Evolutionary conservation across 1,140 invertebrate genomes (phyloP).

Genomic region (Procambarus virginalis): DNA sequence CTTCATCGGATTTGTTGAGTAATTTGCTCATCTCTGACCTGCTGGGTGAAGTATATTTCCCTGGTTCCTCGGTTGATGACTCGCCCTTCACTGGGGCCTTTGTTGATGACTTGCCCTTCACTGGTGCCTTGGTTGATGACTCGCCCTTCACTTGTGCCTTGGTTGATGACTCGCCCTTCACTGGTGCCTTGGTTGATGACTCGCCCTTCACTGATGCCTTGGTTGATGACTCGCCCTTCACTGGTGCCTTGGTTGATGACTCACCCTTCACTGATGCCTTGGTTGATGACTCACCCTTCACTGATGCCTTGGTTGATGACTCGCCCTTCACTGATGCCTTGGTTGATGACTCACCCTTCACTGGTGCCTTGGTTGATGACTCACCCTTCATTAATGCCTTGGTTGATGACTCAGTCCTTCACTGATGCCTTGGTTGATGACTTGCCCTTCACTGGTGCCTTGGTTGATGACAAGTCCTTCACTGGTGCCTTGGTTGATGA

Average conservation of each 20-base stretch:
- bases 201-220: background rate
- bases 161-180: too few relatives aligned
- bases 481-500: background rate
- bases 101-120: too few relatives aligned
- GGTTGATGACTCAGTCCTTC: background rate
- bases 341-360: background rate
- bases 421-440: background rate
- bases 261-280: background rate
- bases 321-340: too few relatives aligned
- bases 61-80: background rate
- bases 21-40: background rate
- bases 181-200: too few relatives aligned
- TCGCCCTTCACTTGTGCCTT: background rate
- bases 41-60: background rate
- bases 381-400: background rate
- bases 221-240: background rate
- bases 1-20: background rate
- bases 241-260: background rate
- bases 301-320: background rate
- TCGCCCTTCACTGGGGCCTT: background rate
- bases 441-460: background rate
- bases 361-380: background rate
- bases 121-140: too few relatives aligned
- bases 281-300: background rate
- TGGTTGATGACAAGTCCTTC: background rate